Percentiles rank a stretch among this genome's conserved stretches.
Evolutionary conservation across 2,113 vertebrate genomes (phyloP).

Genomic region (Raja brachyura): DNA sequence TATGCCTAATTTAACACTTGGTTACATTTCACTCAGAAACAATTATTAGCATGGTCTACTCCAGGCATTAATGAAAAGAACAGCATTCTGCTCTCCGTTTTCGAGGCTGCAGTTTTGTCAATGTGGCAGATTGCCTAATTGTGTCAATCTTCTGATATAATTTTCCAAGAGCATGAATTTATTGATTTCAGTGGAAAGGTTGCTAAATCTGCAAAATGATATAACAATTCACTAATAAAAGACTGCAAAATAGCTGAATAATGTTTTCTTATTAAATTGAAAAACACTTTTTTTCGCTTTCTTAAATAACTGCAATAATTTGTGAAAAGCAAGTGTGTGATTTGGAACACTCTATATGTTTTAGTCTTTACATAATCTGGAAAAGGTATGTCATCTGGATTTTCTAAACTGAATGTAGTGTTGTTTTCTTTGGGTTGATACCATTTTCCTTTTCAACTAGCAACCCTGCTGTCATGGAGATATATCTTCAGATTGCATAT

Average conservation of each 20-base stretch:
- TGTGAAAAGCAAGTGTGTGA: neutral
- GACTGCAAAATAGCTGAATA: neutral
- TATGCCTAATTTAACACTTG: too few species aligned
- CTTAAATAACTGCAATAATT: neutral
- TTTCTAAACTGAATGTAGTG: neutral
- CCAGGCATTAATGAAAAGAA: too few species aligned
- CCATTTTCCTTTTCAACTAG: neutral
- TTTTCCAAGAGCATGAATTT: neutral
- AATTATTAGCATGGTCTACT: too few species aligned
- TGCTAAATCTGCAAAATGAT: too few species aligned
- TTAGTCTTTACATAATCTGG: neutral
- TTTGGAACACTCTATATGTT: neutral
- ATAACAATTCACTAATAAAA: neutral
- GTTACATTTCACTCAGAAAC: too few species aligned
- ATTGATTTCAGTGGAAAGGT: neutral
- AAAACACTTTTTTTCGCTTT: neutral
- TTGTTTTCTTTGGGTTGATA: neutral
- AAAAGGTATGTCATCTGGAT: neutral
- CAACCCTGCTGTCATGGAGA: conserved; percentile 2
- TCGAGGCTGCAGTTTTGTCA: neutral
- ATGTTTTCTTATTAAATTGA: neutral
- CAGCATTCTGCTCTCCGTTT: neutral
- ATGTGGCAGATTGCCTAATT: neutral
- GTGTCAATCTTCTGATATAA: neutral
- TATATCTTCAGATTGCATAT: neutral